A percentile compares a stretch with the other conserved stretches of the same genome.
Evolutionary conservation across 2,888 invertebrate species (phyloP).

Genomic region (Neuroscelio doddi): DNA sequence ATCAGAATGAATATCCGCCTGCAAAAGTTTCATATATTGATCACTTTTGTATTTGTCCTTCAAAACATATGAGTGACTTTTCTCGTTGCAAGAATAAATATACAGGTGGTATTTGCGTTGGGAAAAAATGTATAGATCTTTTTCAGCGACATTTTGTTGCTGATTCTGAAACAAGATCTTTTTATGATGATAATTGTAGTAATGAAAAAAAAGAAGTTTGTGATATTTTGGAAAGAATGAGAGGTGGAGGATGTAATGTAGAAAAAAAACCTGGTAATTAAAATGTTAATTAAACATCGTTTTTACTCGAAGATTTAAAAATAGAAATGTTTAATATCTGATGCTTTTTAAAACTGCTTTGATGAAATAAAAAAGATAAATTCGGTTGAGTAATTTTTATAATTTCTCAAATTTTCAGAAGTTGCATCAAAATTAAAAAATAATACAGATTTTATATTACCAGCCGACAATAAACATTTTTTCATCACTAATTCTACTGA

Average conservation of each 20-base stretch:
- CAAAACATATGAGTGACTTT: too few species aligned
- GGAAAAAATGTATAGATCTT: conserved; percentile 23
- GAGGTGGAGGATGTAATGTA: conserved; percentile 52
- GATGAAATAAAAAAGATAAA: too few species aligned
- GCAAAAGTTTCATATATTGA: conserved; percentile 16
- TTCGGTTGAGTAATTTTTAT: too few species aligned
- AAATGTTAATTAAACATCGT: background rate
- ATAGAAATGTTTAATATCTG: too few species aligned
- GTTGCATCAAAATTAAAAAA: background rate
- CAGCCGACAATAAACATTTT: background rate
- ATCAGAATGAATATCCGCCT: too few species aligned
- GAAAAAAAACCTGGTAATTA: conserved; percentile 19
- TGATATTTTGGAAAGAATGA: conserved; percentile 45
- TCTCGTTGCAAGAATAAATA: too few species aligned
- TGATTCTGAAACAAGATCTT: too few species aligned
- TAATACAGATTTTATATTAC: background rate
- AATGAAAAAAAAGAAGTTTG: conserved; percentile 8
- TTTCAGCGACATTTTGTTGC: too few species aligned
- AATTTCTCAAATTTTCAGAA: background rate
- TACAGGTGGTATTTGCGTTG: conserved; percentile 38
- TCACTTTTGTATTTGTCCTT: conserved; percentile 24
- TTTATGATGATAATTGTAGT: too few species aligned
- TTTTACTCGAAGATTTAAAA: background rate
- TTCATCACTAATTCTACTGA: conserved; percentile 17
- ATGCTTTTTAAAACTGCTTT: too few species aligned